Percentiles rank a stretch among this genome's conserved stretches.
Evolutionary conservation across 2,797 vertebrate genomes (phyloP).

Genomic region (Sebastiscus tertius): DNA sequence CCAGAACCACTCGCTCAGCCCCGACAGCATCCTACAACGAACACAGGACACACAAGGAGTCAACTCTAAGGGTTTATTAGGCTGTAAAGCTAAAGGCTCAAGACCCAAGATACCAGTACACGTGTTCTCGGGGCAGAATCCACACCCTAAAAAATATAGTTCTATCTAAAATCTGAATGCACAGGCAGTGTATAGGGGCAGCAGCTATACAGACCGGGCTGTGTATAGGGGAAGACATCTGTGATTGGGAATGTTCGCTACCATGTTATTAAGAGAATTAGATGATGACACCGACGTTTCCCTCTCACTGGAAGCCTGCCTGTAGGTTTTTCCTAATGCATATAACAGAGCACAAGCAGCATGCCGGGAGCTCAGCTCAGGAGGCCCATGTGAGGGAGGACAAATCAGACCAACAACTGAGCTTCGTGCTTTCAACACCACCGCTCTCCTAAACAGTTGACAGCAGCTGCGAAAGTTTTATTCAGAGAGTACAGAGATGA

Average conservation of each 20-base stretch:
- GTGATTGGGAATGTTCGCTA: slow-evolving; percentile 19
- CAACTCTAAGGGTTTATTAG: neutral
- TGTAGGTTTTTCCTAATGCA: slow-evolving; percentile 43
- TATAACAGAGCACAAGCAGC: slow-evolving; percentile 35
- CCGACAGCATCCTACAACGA: slow-evolving; percentile 88
- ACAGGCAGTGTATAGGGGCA: neutral
- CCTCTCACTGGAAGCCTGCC: neutral
- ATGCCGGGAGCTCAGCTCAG: slow-evolving; percentile 8
- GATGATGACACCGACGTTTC: slow-evolving; percentile 12
- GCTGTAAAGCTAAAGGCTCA: neutral
- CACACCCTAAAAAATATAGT: neutral
- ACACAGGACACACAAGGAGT: neutral
- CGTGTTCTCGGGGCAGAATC: neutral
- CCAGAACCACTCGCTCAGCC: slow-evolving; percentile 91
- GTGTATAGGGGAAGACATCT: slow-evolving; percentile 21
- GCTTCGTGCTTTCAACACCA: slow-evolving; percentile 25
- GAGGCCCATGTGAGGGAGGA: slow-evolving; percentile 36
- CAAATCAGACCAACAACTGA: slow-evolving; percentile 25
- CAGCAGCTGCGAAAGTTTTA: slow-evolving; percentile 27
- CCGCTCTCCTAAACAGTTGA: neutral
- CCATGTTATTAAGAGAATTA: slow-evolving; percentile 42
- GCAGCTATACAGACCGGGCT: slow-evolving; percentile 1
- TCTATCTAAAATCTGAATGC: neutral
- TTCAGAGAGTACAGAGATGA: slow-evolving; percentile 22
- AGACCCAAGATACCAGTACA: neutral